phyloP scores from a whole-genome alignment of 2,113 vertebrate genomes.

The Megaceryle maxima region DNA sequence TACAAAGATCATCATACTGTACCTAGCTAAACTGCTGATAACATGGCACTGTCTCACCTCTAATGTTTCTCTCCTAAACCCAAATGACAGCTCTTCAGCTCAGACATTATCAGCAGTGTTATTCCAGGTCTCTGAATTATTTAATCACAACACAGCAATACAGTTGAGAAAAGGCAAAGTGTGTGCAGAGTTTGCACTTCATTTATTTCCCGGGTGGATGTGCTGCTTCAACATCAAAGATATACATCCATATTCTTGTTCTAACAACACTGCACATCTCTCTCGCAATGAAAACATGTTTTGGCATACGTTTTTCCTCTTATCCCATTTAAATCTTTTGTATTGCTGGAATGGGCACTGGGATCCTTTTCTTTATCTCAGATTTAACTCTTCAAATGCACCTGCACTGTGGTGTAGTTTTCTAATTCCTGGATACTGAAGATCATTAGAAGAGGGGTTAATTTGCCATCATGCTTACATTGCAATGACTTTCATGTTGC shows the following conservation, averaged over 20 bases:
- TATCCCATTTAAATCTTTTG: not conserved
- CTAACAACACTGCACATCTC: not conserved
- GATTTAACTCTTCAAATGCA: not conserved
- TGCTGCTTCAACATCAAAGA: not conserved
- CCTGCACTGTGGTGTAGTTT: not conserved
- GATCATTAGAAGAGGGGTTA: not conserved
- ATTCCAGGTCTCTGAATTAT: not conserved
- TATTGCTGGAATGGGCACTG: not conserved
- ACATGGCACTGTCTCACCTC: not conserved
- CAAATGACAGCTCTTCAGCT: not conserved
- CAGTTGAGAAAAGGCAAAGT: not conserved
- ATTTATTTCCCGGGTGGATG: accelerated
- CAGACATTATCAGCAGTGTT: not conserved
- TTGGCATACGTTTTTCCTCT: not conserved
- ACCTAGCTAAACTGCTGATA: not conserved
- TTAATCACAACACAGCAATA: not conserved
- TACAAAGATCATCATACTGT: not conserved
- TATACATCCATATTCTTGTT: not conserved
- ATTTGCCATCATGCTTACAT: not conserved
- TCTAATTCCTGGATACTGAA: not conserved
- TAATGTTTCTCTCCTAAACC: not conserved
- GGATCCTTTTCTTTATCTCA: not conserved
- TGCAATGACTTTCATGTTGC: not conserved
- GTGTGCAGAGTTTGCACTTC: not conserved
- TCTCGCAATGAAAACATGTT: not conserved